Evolutionary conservation across 1,140 invertebrate species (phyloP), one percentile per base, ranked within the genome.

Genomic region (Melitaea cinxia): DNA sequence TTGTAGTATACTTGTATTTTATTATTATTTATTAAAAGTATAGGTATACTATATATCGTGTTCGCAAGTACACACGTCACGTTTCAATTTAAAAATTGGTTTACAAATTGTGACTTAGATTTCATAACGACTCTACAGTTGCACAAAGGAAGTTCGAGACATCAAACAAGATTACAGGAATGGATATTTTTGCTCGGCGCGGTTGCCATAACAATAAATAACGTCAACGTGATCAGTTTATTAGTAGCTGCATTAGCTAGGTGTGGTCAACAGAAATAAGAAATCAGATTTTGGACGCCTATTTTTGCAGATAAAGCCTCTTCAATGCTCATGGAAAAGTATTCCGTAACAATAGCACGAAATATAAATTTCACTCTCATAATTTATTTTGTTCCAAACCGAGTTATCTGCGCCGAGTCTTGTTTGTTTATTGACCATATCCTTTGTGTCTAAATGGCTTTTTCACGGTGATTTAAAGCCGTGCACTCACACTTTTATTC

Each of bases 201-300:
- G 78, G 68, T 84, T 80, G 75, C 80, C 70, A 78, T 82, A 84
- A 82, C 80, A 85, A 89, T 89, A 89, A 88, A 88, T 89, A 88
- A 85, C 73, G 72, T 71, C 77, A 82, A 89, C 85, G 87, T 89
- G 87, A 85, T 83, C 77, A 56, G 87, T 78, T 82, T 89, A 81
- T 88, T 88, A 87, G 82, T 82, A 30, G 78, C 70, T 80, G 82
- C 77, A 84, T 88, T 88, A 85, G 68, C 75, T 88, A 83, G 68
- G 75, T 67, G 55, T 24, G 60, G 58, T 57, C 71, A 57, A 59
- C 72, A 61, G 73, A 68, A 78, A 78, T 67, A 66, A 82, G 69
- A 77, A 73, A 72, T 80, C 50, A 68, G 75, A 74, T 82, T 82
- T 72, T 24, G 54, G 65, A 72, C 70, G 62, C 66, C 42, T 65